Percentiles rank a stretch among this genome's conserved stretches.
Conservation (phyloP, 2,797 vertebrate genomes). For the Urocyon cinereoargenteus region DNA sequence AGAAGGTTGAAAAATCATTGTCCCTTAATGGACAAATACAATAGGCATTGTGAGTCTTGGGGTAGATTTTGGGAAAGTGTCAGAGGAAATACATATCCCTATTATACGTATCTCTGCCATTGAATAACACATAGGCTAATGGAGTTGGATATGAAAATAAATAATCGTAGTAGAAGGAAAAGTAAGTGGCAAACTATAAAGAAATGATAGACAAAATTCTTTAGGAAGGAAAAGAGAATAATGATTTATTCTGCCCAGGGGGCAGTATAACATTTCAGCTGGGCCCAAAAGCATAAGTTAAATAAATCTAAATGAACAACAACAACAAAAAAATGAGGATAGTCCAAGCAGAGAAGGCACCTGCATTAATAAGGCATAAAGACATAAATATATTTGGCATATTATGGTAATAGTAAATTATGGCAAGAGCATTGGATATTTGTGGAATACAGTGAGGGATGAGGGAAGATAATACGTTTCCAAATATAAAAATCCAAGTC, state of each 20-base stretch:
- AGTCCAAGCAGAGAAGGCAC: neutral
- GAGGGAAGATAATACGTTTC: neutral
- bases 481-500: neutral
- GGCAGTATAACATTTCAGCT: conserved; percentile 35
- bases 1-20: neutral
- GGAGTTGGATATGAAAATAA: conserved; percentile 37
- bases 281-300: neutral
- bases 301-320: conserved; percentile 33
- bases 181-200: neutral
- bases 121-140: neutral
- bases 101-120: neutral
- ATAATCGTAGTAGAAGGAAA: neutral
- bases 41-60: neutral
- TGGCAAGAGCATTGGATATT: neutral
- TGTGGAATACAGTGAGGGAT: neutral
- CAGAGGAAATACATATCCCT: neutral
- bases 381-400: neutral
- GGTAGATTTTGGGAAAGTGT: neutral
- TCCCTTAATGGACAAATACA: neutral
- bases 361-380: neutral
- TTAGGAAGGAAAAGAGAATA: neutral
- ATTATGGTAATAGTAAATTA: neutral
- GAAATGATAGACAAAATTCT: conserved; percentile 21
- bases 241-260: conserved; percentile 18
- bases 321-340: neutral